Evolutionary conservation across 1,140 invertebrate genomes (phyloP).

Genomic region (Thalassaphorura encarpata): DNA sequence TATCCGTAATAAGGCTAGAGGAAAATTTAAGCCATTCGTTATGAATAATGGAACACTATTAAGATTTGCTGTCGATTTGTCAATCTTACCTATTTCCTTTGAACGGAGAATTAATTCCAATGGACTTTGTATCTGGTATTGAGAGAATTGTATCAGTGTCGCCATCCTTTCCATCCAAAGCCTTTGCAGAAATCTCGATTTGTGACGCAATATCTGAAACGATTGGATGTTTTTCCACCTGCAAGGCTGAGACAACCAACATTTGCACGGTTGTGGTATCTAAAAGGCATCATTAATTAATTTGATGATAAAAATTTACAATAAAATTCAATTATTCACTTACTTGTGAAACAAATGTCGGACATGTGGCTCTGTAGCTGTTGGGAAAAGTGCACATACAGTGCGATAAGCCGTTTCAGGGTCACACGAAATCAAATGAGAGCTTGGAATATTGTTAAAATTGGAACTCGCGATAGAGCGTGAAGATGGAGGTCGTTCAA

Average conservation of each 20-base stretch:
- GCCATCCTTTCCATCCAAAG: slow-evolving; percentile 13
- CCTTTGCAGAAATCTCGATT: background rate
- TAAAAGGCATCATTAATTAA: no score
- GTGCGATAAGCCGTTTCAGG: slow-evolving; percentile 26
- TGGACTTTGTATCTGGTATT: slow-evolving; percentile 22
- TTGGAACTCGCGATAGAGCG: slow-evolving; percentile 9
- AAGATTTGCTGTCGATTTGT: background rate
- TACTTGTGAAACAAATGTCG: slow-evolving; percentile 76
- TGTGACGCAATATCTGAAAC: slow-evolving; percentile 44
- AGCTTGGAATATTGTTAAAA: slow-evolving; percentile 19
- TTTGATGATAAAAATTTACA: slow-evolving; percentile 8
- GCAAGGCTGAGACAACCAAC: slow-evolving; percentile 82
- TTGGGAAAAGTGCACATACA: slow-evolving; percentile 26
- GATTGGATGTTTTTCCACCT: slow-evolving; percentile 85
- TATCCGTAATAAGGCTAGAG: slow-evolving; percentile 14
- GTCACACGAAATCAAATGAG: slow-evolving; percentile 23
- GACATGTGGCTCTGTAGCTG: slow-evolving; percentile 63
- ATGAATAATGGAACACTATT: background rate
- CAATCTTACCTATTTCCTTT: slow-evolving; percentile 25
- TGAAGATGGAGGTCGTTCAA: background rate
- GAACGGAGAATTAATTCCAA: slow-evolving; percentile 27
- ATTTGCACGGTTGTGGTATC: slow-evolving; percentile 83
- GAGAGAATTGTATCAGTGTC: slow-evolving; percentile 30
- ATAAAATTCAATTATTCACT: slow-evolving; percentile 31
- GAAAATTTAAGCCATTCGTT: background rate